Percentiles rank a stretch among this genome's conserved stretches.
These are phyloP conservation scores for Tyrannus savana DNA, from an alignment of 2,113 vertebrate genomes.

Conservation along the genomic window DNA sequence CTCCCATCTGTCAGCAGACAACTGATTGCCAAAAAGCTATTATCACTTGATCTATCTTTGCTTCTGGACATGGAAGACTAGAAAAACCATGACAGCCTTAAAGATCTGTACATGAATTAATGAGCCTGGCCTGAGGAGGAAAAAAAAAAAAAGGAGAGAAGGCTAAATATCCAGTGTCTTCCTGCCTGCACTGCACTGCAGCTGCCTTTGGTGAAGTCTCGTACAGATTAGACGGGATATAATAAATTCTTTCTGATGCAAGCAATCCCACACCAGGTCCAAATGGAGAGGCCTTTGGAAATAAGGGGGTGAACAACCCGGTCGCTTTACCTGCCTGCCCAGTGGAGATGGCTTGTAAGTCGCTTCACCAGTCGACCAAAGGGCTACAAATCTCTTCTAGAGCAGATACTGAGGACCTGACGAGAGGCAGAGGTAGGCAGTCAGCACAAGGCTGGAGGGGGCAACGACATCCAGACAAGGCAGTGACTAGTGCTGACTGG, in stretches of 20 bases:
- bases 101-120: background rate
- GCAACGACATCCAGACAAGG: slow-evolving; percentile 48
- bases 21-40: background rate
- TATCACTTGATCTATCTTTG: background rate
- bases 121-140: background rate
- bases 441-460: slow-evolving; percentile 68
- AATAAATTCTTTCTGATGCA: background rate
- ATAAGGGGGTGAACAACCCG: slow-evolving; percentile 43
- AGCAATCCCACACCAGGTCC: slow-evolving; percentile 40
- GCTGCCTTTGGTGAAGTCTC: slow-evolving; percentile 39
- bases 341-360: slow-evolving; percentile 65
- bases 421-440: slow-evolving; percentile 69
- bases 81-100: background rate
- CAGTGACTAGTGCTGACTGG: slow-evolving; percentile 29
- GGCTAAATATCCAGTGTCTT: background rate
- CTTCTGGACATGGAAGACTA: background rate
- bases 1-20: background rate
- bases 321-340: slow-evolving; percentile 72
- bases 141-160: background rate
- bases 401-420: slow-evolving; percentile 71
- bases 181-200: slow-evolving; percentile 18
- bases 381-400: slow-evolving; percentile 70
- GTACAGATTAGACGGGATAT: background rate
- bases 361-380: slow-evolving; percentile 61
- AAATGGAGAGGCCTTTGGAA: slow-evolving; percentile 29